Base-by-base conservation (phyloP, 2,888 invertebrate genomes). In the Criorhina ranunculi region DNA sequence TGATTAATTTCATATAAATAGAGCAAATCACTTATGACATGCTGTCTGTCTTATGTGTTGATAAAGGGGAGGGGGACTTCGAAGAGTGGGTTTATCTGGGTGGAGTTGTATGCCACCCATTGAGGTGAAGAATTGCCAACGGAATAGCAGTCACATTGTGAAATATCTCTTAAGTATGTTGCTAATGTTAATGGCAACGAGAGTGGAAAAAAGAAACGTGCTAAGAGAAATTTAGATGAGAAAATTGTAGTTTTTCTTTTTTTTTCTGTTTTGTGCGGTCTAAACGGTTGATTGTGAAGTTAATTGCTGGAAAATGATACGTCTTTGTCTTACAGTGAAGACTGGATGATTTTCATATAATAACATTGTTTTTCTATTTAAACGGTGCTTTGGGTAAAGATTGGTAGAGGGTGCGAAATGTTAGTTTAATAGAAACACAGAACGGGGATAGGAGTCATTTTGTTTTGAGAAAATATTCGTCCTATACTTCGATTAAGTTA, bases 1-100 rank as follows among this genome's bases (percentile, higher is more conserved):
- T 78, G 79, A 83, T 83, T 83, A 79, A 83, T 83, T 83, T 79
- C 79, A 83, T 31, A 69, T 83, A 83, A 83, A 79, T 83, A 64
- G 83, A 73, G 64, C 83, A 83, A 79, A 83, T 83, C 79, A 83
- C 79, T 79, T 83, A 79, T 79, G 62, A 83, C 73, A 62, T 77
- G 72, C 66, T 69, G 82, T 67, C 82, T 72, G 67, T 70, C 76
- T 76, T 60, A 9, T n/a, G 51, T 62, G 49, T 33, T 11, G 55
- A 40, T 9, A 33, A 4, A 24, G 46, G 19, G 12, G 37, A 33
- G 2, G 15, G 46, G 19, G 12, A 31, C 24, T 37, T 4, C 1
- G 31, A 15, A 9, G 40, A 8, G n/a, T 9, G 33, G 7, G 3
- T 2, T 31, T 31, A 40, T 60, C 37, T 70, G 76, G 75, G 79